Percentiles rank a stretch among this genome's conserved stretches.
Evolutionary conservation across 2,113 vertebrate species (phyloP).

Genomic region (Telmatochromis sp.): DNA sequence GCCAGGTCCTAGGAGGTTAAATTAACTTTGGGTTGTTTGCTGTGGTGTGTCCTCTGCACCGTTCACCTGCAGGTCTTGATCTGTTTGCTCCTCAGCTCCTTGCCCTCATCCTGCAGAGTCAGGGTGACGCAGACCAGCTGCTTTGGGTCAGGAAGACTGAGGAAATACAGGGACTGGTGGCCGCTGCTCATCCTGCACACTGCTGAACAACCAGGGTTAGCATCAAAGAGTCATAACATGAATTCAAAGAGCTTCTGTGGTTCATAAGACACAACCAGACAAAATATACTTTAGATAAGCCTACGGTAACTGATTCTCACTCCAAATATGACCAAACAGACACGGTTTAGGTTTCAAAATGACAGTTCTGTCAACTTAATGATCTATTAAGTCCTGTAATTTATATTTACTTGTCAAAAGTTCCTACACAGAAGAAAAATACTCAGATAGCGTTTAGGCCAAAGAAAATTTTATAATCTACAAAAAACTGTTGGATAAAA

Average conservation of each 20-base stretch:
- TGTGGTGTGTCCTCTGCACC: not conserved
- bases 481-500: not conserved
- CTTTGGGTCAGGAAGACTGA: conserved; percentile 71
- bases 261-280: not conserved
- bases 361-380: not conserved
- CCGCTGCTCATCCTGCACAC: conserved; percentile 43
- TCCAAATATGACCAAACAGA: not conserved
- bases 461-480: not conserved
- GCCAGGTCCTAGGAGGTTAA: too few species aligned
- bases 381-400: rapidly evolving
- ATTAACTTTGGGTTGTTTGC: not conserved
- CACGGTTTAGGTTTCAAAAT: not conserved
- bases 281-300: not conserved
- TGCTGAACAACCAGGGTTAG: not conserved
- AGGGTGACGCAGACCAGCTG: conserved; percentile 71
- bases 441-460: rapidly evolving
- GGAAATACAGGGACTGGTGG: conserved; percentile 73
- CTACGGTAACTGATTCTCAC: not conserved
- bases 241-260: not conserved
- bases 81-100: conserved; percentile 71
- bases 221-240: not conserved
- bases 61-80: conserved; percentile 80
- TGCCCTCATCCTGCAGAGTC: conserved; percentile 43
- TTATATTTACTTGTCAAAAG: not conserved
- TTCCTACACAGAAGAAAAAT: not conserved